Conservation (phyloP, 2,888 invertebrate species). For the Eupeodes latifasciatus region DNA sequence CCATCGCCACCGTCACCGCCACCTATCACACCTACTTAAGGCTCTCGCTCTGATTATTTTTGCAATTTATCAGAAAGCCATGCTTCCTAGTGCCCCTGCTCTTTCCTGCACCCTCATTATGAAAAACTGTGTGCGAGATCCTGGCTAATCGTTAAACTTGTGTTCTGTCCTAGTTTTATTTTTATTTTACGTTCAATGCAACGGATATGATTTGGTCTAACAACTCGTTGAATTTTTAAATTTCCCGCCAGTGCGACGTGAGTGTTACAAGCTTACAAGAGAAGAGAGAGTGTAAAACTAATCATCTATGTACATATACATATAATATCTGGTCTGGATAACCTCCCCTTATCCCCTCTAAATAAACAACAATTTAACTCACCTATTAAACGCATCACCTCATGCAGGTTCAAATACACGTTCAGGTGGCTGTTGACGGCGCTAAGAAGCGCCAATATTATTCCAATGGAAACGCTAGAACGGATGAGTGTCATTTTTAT, state of each 20-base stretch:
- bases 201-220: not conserved
- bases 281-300: not conserved
- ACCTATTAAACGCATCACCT: constrained; percentile 83
- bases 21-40: constrained; percentile 58
- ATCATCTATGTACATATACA: no score
- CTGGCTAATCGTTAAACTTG: not conserved
- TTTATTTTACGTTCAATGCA: not conserved
- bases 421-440: constrained; percentile 81
- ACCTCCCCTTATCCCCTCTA: not conserved
- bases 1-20: not conserved
- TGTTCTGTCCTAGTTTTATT: constrained; percentile 8
- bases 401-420: constrained; percentile 82
- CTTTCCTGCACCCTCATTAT: not conserved
- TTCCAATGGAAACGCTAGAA: constrained; percentile 80
- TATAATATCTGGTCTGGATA: no score
- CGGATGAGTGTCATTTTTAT: constrained; percentile 77
- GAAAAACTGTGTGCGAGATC: not conserved
- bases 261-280: not conserved
- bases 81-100: not conserved
- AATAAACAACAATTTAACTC: constrained; percentile 73
- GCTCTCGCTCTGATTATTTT: constrained; percentile 62
- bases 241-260: constrained; percentile 19
- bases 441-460: constrained; percentile 80
- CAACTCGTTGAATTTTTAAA: constrained; percentile 9
- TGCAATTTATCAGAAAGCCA: constrained; percentile 49